Conservation (phyloP, 2,113 vertebrate species). For the Platysternon megacephalum region DNA sequence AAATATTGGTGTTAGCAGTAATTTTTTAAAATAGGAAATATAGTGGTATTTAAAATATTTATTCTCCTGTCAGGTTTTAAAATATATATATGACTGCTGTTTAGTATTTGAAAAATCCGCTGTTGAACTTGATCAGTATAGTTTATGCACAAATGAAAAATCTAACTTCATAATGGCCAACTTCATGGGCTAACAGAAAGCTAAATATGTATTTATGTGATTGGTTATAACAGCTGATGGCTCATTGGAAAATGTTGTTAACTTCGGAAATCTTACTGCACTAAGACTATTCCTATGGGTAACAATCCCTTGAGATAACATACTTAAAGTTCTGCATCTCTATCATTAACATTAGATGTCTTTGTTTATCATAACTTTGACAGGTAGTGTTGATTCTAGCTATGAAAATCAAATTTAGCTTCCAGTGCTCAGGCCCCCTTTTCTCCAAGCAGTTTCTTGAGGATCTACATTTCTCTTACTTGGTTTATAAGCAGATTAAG, state of each 20-base stretch:
- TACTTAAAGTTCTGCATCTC: neutral
- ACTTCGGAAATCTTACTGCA: neutral
- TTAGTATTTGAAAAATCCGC: neutral
- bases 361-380: neutral
- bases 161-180: no score
- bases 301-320: neutral
- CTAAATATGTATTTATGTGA: neutral
- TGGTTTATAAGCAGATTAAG: neutral
- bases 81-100: neutral
- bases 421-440: accelerated
- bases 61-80: neutral
- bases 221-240: neutral
- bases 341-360: neutral
- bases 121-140: no score
- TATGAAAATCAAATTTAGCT: neutral
- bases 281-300: neutral
- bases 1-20: neutral
- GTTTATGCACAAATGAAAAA: no score
- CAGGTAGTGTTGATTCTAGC: neutral
- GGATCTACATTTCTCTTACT: neutral
- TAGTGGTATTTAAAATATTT: neutral
- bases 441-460: neutral
- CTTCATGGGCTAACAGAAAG: neutral
- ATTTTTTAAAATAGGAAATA: neutral
- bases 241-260: neutral